A percentile compares a stretch with the other conserved stretches of the same genome.
These are phyloP conservation scores for Philereme transversata DNA, from an alignment of 2,888 invertebrate species.

Conservation along the genomic window DNA sequence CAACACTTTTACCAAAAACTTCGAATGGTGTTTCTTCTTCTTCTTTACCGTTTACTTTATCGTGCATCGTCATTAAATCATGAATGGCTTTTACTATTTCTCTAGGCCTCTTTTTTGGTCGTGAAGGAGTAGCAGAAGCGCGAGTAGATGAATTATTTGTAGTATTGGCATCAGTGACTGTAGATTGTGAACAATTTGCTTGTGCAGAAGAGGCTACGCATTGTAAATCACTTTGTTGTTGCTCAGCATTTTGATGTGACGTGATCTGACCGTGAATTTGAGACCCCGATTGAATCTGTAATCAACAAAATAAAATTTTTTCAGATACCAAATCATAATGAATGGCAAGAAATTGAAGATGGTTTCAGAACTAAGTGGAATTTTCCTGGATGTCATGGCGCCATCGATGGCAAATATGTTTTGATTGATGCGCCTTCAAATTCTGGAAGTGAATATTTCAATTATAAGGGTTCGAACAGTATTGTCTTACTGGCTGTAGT, in stretches of 20 bases:
- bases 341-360: conserved; percentile 23
- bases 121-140: neutral
- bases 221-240: conserved; percentile 9
- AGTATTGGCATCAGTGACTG: conserved; percentile 6
- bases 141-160: conserved; percentile 13
- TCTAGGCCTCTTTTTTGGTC: conserved; percentile 3
- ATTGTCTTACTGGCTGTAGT: conserved; percentile 31
- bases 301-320: conserved; percentile 8
- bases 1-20: conserved; percentile 7
- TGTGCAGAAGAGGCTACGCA: conserved; percentile 7
- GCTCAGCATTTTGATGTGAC: conserved; percentile 10
- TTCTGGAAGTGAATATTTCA: conserved; percentile 27
- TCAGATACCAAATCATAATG: conserved; percentile 16
- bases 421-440: conserved; percentile 25
- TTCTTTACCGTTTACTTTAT: neutral
- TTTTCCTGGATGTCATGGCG: conserved; percentile 22
- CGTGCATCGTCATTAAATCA: conserved; percentile 3
- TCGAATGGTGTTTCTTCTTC: conserved; percentile 9
- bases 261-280: conserved; percentile 5
- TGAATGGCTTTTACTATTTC: neutral
- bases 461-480: conserved; percentile 28
- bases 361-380: conserved; percentile 29
- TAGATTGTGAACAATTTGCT: conserved; percentile 8
- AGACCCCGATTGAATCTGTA: conserved; percentile 6
- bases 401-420: conserved; percentile 27